Conservation (phyloP, 2,888 invertebrate species). For the Tribolium freemani region DNA sequence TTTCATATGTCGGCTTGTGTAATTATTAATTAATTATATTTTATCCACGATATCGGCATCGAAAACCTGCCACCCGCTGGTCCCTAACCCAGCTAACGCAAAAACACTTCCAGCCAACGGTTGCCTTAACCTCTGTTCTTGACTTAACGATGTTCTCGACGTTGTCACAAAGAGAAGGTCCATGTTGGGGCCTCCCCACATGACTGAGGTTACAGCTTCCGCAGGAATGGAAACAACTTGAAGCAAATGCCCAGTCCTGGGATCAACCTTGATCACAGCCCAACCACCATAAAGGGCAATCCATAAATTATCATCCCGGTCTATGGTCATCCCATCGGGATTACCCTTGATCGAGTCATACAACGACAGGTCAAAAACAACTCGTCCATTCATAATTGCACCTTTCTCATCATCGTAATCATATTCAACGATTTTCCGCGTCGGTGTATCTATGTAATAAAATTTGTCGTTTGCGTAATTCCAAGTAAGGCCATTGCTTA, state of each 20-base stretch:
- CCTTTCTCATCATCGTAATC: slow-evolving; percentile 75
- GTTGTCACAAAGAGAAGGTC: slow-evolving; percentile 77
- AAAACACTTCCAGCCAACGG: slow-evolving; percentile 69
- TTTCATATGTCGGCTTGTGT: too few relatives aligned
- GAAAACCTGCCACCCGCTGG: slow-evolving; percentile 59
- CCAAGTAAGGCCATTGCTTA: slow-evolving; percentile 85
- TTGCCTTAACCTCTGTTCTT: slow-evolving; percentile 58
- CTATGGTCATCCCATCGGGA: slow-evolving; percentile 77
- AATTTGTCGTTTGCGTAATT: slow-evolving; percentile 76
- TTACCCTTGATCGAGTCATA: slow-evolving; percentile 22
- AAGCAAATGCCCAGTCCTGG: slow-evolving; percentile 66
- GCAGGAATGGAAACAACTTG: slow-evolving; percentile 71
- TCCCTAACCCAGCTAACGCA: slow-evolving; percentile 60
- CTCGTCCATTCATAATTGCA: slow-evolving; percentile 61
- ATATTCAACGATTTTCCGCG: slow-evolving; percentile 75
- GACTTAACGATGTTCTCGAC: slow-evolving; percentile 61
- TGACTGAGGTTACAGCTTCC: slow-evolving; percentile 73
- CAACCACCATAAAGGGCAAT: slow-evolving; percentile 76
- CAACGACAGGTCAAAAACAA: slow-evolving; percentile 48
- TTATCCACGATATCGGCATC: slow-evolving; percentile 58
- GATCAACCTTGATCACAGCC: slow-evolving; percentile 72
- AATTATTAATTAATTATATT: neutral
- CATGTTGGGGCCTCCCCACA: slow-evolving; percentile 75
- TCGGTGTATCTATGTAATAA: slow-evolving; percentile 82
- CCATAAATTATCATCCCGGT: slow-evolving; percentile 82